A percentile compares a stretch with the other conserved stretches of the same genome.
Evolutionary conservation across 2,797 vertebrate species (phyloP).

Genomic region (Lagocephalus sceleratus): DNA sequence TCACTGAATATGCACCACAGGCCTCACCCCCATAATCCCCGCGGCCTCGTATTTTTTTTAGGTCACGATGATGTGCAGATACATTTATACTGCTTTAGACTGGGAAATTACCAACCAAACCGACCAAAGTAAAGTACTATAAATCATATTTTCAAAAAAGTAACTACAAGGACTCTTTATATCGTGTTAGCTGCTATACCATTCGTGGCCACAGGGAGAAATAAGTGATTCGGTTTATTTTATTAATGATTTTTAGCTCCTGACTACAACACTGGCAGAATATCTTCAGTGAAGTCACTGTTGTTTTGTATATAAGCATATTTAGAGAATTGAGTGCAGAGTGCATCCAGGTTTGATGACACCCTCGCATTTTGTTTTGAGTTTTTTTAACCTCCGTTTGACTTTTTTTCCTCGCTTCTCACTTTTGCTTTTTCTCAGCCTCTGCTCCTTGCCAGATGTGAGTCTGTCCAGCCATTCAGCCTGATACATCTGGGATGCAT

Average conservation of each 20-base stretch:
- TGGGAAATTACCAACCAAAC: no score
- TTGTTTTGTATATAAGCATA: slow-evolving; percentile 15
- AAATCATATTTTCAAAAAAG: no score
- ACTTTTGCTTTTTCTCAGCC: slow-evolving; percentile 12
- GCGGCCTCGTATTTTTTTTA: no score
- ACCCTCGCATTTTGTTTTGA: slow-evolving; percentile 15
- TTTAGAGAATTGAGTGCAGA: slow-evolving; percentile 20
- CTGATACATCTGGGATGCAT: slow-evolving; percentile 76
- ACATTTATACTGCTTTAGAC: no score
- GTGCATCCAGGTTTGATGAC: slow-evolving; percentile 37
- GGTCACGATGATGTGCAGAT: no score
- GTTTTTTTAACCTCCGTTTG: slow-evolving; percentile 11
- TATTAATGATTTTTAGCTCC: slow-evolving; percentile 4
- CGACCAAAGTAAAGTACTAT: no score
- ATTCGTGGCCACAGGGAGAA: not conserved
- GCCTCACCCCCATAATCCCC: no score
- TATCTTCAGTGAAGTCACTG: no score
- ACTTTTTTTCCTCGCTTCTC: slow-evolving; percentile 6
- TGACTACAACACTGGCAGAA: not conserved
- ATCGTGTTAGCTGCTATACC: not conserved
- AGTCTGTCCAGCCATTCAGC: slow-evolving; percentile 57
- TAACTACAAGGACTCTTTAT: no score
- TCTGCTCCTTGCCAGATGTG: slow-evolving; percentile 52
- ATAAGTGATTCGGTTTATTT: slow-evolving; percentile 16
- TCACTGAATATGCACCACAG: no score